Evolutionary conservation across 1,140 invertebrate species (phyloP).

Genomic region (Plutomurus gul): DNA sequence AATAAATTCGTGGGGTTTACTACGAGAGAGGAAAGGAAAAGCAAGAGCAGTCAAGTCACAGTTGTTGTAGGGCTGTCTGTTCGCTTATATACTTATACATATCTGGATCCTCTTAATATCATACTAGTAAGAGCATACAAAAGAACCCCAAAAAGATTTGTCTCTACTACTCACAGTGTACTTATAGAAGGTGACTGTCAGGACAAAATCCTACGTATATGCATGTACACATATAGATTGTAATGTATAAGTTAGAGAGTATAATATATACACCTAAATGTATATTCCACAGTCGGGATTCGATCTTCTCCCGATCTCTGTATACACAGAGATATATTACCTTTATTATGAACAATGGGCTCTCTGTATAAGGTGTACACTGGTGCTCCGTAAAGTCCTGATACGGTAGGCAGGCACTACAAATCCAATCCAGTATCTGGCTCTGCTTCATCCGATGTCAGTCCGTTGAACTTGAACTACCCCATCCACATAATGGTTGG

Average conservation of each 20-base stretch:
- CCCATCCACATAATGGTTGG: background rate
- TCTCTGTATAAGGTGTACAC: background rate
- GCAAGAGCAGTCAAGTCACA: background rate
- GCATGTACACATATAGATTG: too few species aligned
- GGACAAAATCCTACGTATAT: background rate
- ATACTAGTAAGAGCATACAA: background rate
- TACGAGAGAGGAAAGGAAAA: slow-evolving; percentile 7
- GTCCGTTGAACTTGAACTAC: background rate
- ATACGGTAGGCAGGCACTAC: too few species aligned
- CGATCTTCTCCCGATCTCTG: background rate
- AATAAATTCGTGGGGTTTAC: slow-evolving; percentile 37
- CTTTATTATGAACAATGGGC: background rate
- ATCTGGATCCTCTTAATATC: background rate
- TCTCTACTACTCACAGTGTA: background rate
- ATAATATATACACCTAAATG: background rate
- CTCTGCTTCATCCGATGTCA: too few species aligned
- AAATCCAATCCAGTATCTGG: too few species aligned
- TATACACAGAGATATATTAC: background rate
- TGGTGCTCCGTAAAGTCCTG: too few species aligned
- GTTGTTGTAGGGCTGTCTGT: background rate
- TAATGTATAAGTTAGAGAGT: background rate
- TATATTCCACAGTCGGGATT: background rate
- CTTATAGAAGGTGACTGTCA: background rate
- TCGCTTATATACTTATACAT: background rate
- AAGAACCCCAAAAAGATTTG: background rate